Evolutionary conservation across 2,888 invertebrate species (phyloP).

Genomic region (Conops quadrifasciatus): DNA sequence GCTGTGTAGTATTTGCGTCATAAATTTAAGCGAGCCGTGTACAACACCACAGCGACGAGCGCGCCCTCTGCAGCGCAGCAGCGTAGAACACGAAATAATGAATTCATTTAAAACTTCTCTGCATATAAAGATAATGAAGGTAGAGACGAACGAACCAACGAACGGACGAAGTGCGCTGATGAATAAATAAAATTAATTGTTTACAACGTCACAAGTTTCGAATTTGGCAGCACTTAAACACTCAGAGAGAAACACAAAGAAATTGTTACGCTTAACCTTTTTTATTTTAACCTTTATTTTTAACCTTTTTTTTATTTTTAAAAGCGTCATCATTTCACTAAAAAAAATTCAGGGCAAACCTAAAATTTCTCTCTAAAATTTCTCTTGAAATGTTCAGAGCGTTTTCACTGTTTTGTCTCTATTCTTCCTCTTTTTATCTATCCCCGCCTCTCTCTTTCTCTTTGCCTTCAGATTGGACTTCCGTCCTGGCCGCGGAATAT

Average conservation of each 20-base stretch:
- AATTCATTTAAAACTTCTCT: slow-evolving; percentile 9
- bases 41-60: neutral
- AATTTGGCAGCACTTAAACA: slow-evolving; percentile 1
- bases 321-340: too few relatives aligned
- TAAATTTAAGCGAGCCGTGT: neutral
- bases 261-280: too few relatives aligned
- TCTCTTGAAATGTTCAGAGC: too few relatives aligned
- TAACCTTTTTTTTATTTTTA: too few relatives aligned
- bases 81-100: neutral
- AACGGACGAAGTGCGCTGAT: neutral
- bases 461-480: slow-evolving; percentile 73
- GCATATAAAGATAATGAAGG: neutral
- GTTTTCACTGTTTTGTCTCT: too few relatives aligned
- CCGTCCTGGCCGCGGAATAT: slow-evolving; percentile 80
- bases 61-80: neutral
- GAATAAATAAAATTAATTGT: slow-evolving; percentile 32
- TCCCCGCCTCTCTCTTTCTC: too few relatives aligned
- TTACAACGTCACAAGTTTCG: slow-evolving; percentile 1
- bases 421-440: too few relatives aligned
- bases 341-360: too few relatives aligned
- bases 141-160: too few relatives aligned
- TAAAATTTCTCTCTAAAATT: too few relatives aligned
- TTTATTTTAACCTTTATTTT: too few relatives aligned
- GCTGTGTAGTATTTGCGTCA: neutral
- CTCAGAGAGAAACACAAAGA: neutral